Evolutionary conservation across 2,888 invertebrate species (phyloP).

Genomic region (Philereme vetulata): DNA sequence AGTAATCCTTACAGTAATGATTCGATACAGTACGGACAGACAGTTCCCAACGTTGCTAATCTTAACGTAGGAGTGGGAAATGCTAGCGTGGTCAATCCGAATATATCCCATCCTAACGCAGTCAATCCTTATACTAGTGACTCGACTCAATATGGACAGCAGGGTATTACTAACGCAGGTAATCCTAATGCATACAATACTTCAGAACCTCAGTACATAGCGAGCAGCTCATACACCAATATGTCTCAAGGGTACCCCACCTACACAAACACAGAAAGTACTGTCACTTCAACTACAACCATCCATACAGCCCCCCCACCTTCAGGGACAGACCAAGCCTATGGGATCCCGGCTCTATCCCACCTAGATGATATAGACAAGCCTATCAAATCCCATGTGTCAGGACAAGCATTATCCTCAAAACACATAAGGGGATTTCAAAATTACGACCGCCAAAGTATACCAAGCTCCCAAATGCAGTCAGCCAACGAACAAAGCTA

Average conservation of each 20-base stretch:
- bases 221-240: constrained; percentile 51
- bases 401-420: constrained; percentile 65
- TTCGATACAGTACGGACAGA: neutral
- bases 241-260: constrained; percentile 59
- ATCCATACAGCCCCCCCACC: constrained; percentile 19
- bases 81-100: constrained; percentile 4
- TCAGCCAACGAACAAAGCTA: constrained; percentile 45
- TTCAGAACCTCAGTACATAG: constrained; percentile 53
- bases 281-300: constrained; percentile 49
- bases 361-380: constrained; percentile 67
- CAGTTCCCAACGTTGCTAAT: constrained; percentile 1
- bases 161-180: constrained; percentile 21
- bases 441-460: constrained; percentile 37
- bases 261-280: constrained; percentile 58
- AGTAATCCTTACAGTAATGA: constrained; percentile 1
- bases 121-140: constrained; percentile 41
- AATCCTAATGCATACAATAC: constrained; percentile 35
- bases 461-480: constrained; percentile 32
- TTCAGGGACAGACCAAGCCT: constrained; percentile 39
- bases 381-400: constrained; percentile 75
- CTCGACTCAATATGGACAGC: constrained; percentile 44
- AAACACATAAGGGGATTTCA: constrained; percentile 46
- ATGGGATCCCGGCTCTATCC: constrained; percentile 49
- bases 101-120: constrained; percentile 12
- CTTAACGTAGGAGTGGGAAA: constrained; percentile 2